Base-by-base conservation (phyloP, 2,113 vertebrate species). In the Axis porcinus region DNA sequence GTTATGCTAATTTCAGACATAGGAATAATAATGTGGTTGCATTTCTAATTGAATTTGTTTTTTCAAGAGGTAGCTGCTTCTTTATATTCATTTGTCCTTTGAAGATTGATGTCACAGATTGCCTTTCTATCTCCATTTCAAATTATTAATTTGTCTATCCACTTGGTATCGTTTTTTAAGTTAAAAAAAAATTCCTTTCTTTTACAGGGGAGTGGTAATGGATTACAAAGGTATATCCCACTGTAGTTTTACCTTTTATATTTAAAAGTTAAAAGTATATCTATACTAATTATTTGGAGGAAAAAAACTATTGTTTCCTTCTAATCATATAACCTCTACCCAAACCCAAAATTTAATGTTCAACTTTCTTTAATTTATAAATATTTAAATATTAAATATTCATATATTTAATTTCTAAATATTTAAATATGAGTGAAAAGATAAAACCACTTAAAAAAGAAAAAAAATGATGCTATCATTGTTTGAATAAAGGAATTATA, bases 1-100 rank as follows among this genome's bases (percentile, higher is more conserved):
- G 81, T 67, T 95, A 91, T 94, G 74, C 11, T 95, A 52, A 52
- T 62, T 93, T 91, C 74, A 96, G 17, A 13, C 78, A 40, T 45
- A 92, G 47, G n/a, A 94, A 5, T 96, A 97, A 95, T 90, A 64
- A 86, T 92, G 70, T 82, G 60, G 14, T n/a, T 94, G 91, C 96
- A 97, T 97, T 55, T 96, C 94, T 90, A 91, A 94, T 94, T 86
- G 55, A 28, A 76, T 50, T 79, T 82, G 28, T 28, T 55, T 93
- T 97, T 78, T 30, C 54, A 78, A 27, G 28, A 97, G 30, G 5
- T n/a, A 30, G 15, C 54, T 86, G 10, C 7, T 62, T 76, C 25
- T 67, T 55, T 45, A 17, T 70, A 86, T 79, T 96, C 17, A 92
- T 95, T 91, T 70, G 23, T 16, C 43, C 30, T 82, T 96, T 96